Evolutionary conservation across 2,888 invertebrate species (phyloP), one percentile per base, ranked within the genome.

Genomic region (Sceliomorpha sp.): DNA sequence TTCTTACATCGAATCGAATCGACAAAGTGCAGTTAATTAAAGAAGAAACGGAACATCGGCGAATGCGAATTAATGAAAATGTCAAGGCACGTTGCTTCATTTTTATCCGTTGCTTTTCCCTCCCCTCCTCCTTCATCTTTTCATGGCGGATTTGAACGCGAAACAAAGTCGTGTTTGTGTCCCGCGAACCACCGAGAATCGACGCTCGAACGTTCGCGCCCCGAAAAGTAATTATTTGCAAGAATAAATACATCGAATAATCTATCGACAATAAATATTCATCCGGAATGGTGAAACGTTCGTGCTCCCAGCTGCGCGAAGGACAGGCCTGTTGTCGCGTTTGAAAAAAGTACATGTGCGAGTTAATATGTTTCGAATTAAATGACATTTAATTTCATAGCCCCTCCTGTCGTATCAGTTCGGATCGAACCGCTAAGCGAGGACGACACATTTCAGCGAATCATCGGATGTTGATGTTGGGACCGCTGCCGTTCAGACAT

Each of bases 301-400:
- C 56, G 67, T 56, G 60, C 27, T 51, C 68, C 47, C 62, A 24
- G 51, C 29, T 26, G 58, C 66, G 66, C 64, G 27, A 64, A 64
- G 58, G 64, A 42, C 8, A 56, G 31, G 2, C 39, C 31, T n/a
- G 60, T 53, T 62, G 50, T 39, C n/a, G 29, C n/a, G 8, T 9
- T 7, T n/a, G 8, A 29, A 29, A 9, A 29, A 29, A 29, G 8
- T 29, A 29, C 2, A 20, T 20, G 39, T 29, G 32, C 12, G 51
- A 50, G 47, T 51, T 32, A 53, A 66, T 58, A 50, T 45, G 64
- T 53, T 66, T 59, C 47, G 29, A 45, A 47, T 45, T 29, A 24
- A 66, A 66, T 59, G 66, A 47, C 59, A 67, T 58, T 59, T 67
- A n/a, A n/a, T n/a, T n/a, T n/a, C n/a, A n/a, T n/a, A n/a, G n/a